phyloP scores from a whole-genome alignment of 2,888 invertebrate species.

The Nomada goodeniana region DNA sequence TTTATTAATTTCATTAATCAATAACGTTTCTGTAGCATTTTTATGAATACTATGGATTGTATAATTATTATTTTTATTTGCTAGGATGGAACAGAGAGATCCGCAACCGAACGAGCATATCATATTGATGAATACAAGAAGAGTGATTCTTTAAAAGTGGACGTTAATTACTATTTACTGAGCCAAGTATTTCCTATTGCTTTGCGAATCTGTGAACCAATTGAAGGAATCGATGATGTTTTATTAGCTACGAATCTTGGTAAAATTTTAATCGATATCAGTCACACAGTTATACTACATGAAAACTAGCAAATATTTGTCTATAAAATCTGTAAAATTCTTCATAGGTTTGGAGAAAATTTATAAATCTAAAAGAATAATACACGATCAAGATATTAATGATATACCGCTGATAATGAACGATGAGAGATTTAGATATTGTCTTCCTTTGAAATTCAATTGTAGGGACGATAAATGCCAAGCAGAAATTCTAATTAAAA shows the following conservation, averaged over 20 bases:
- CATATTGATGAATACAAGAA: conserved; percentile 95
- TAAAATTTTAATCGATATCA: conserved; percentile 33
- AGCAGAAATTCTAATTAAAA: conserved; percentile 84
- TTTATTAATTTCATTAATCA: conserved; percentile 29
- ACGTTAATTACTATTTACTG: conserved; percentile 95
- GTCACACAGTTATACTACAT: background rate
- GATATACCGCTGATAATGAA: conserved; percentile 81
- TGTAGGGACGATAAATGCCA: conserved; percentile 84
- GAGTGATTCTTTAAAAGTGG: conserved; percentile 89
- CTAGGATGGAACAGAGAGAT: conserved; percentile 90
- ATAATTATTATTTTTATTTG: background rate
- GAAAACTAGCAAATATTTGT: conserved; percentile 10
- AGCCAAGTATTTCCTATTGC: conserved; percentile 99
- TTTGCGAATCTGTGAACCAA: conserved; percentile 96
- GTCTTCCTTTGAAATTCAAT: conserved; percentile 88
- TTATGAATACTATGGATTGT: background rate
- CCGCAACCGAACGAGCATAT: conserved; percentile 96
- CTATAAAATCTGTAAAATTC: conserved; percentile 10
- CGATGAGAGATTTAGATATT: conserved; percentile 86
- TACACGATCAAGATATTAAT: conserved; percentile 71
- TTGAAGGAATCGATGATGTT: conserved; percentile 96
- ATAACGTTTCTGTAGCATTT: background rate
- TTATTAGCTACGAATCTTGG: conserved; percentile 96
- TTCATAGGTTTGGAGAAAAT: conserved; percentile 71
- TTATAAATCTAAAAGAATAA: conserved; percentile 77